Conservation (phyloP, 2,797 vertebrate genomes). For the Poliocrania exsul region DNA sequence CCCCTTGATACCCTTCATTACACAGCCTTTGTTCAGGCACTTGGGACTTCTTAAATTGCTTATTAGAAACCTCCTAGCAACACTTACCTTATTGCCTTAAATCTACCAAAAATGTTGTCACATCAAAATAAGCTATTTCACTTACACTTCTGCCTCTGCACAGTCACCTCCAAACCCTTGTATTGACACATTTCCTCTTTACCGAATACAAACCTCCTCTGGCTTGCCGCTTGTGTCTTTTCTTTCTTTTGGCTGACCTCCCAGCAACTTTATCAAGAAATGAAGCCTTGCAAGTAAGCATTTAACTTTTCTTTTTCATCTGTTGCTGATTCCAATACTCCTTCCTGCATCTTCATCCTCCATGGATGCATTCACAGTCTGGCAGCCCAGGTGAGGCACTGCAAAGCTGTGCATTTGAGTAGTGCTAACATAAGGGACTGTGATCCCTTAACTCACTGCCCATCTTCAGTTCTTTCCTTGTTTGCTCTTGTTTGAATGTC, state of each 20-base stretch:
- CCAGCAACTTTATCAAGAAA: not conserved
- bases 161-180: slow-evolving; percentile 53
- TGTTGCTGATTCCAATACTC: not conserved
- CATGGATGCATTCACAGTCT: not conserved
- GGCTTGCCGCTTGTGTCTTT: slow-evolving; percentile 23
- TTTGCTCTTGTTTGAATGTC: not conserved
- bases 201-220: not conserved
- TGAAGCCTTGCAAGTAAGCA: not conserved
- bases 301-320: slow-evolving; percentile 26
- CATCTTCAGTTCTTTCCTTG: not conserved
- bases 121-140: slow-evolving; percentile 46
- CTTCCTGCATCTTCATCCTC: not conserved
- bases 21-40: not conserved
- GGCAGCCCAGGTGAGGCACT: not conserved
- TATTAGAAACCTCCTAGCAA: slow-evolving; percentile 21
- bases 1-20: not conserved
- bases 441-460: not conserved
- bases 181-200: slow-evolving; percentile 31
- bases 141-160: slow-evolving; percentile 30
- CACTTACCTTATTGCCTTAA: slow-evolving; percentile 15
- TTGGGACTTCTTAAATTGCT: slow-evolving; percentile 16
- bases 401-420: not conserved
- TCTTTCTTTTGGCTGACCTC: slow-evolving; percentile 50
- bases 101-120: slow-evolving; percentile 22
- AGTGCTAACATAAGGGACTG: not conserved